These are phyloP conservation scores for Brienomyrus longianalis DNA, from an alignment of 2,113 vertebrate species.

Conservation along the genomic window DNA sequence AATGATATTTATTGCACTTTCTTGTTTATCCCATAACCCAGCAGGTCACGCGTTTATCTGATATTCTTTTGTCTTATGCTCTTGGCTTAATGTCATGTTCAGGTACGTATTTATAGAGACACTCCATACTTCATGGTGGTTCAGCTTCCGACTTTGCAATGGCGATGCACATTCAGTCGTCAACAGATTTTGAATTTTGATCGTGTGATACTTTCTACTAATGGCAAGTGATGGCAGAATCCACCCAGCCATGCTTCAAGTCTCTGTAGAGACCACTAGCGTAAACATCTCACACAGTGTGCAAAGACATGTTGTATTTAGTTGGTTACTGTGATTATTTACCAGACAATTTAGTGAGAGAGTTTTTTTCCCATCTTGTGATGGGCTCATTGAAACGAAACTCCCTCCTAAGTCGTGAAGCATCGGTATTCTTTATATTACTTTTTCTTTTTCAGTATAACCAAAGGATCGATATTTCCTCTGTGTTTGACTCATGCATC, in stretches of 20 bases:
- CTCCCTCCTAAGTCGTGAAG: neutral
- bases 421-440: neutral
- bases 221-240: neutral
- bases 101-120: neutral
- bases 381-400: neutral
- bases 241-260: neutral
- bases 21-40: neutral
- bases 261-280: neutral
- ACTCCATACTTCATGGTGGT: neutral
- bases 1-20: neutral
- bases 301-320: neutral
- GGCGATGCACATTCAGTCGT: neutral
- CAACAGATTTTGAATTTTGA: neutral
- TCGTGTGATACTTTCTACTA: neutral
- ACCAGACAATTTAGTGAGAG: neutral
- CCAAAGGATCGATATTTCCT: neutral
- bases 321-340: neutral
- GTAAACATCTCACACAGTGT: neutral
- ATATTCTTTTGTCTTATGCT: neutral
- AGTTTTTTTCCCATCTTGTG: neutral
- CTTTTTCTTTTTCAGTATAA: neutral
- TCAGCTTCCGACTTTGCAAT: neutral
- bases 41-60: neutral
- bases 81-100: neutral
- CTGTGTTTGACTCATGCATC: neutral